These are phyloP conservation scores for Coturnix japonica DNA, from an alignment of 2,113 vertebrate genomes.

Conservation along the genomic window DNA sequence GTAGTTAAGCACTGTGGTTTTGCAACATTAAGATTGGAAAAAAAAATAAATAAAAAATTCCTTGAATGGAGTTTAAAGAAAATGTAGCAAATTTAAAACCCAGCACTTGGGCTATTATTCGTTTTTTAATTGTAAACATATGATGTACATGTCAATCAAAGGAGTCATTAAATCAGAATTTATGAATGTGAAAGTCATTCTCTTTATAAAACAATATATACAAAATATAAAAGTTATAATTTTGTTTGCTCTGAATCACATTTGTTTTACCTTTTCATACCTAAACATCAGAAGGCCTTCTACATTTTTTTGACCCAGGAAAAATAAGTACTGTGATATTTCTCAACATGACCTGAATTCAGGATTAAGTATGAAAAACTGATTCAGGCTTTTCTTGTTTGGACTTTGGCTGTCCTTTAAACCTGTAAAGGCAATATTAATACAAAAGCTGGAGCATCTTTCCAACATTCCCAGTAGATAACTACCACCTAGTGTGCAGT, in stretches of 20 bases:
- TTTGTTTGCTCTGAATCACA: conserved; percentile 2
- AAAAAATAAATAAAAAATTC: background rate
- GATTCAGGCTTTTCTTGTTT: background rate
- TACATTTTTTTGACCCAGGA: background rate
- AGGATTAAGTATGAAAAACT: background rate
- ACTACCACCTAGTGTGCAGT: background rate
- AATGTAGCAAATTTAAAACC: background rate
- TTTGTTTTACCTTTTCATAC: background rate
- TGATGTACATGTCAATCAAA: conserved; percentile 21
- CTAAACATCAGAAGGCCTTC: background rate
- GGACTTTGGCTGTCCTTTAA: background rate
- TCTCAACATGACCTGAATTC: background rate
- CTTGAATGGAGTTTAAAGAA: conserved; percentile 46
- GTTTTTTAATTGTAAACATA: conserved; percentile 17
- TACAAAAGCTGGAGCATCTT: background rate
- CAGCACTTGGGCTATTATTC: too few relatives aligned
- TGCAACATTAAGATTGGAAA: conserved; percentile 51
- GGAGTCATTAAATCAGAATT: conserved; percentile 47
- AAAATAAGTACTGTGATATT: background rate
- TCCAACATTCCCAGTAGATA: background rate
- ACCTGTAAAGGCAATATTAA: background rate
- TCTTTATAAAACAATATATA: background rate
- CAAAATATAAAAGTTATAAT: background rate
- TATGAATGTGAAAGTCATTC: conserved; percentile 23
- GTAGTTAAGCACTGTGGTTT: conserved; percentile 12